Evolutionary conservation across 2,888 invertebrate genomes (phyloP).

Genomic region (Fragum whitleyi): DNA sequence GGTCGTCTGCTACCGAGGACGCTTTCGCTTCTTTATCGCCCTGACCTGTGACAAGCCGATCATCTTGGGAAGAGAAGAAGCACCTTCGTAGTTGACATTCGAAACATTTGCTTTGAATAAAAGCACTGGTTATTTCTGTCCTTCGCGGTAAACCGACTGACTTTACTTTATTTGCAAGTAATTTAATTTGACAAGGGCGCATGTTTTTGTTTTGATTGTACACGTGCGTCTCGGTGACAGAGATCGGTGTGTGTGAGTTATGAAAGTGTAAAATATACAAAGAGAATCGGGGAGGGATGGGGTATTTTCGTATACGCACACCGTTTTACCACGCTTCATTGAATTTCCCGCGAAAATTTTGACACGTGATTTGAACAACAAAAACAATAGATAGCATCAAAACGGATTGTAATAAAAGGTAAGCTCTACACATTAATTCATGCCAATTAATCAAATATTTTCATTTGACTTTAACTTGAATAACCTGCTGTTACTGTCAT

Average conservation of each 20-base stretch:
- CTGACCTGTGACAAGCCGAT: background rate
- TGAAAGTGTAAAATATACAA: no score
- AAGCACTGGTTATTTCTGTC: background rate
- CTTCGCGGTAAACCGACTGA: background rate
- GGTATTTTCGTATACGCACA: background rate
- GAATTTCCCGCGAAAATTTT: constrained; percentile 44
- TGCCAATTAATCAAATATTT: no score
- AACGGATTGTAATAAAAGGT: no score
- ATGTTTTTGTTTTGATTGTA: no score
- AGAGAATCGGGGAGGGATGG: no score
- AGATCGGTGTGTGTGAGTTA: background rate
- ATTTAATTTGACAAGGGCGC: no score
- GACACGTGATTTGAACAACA: constrained; percentile 36
- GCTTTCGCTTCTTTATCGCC: background rate
- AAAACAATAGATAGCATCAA: constrained; percentile 21
- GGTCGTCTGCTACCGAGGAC: background rate
- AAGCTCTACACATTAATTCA: background rate
- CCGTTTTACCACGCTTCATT: constrained; percentile 12
- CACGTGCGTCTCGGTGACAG: background rate
- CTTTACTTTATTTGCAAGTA: background rate
- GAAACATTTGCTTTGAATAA: background rate
- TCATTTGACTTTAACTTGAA: no score
- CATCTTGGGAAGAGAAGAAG: background rate
- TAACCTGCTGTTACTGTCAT: no score
- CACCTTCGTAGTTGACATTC: background rate